A percentile compares a stretch with the other conserved stretches of the same genome.
phyloP scores from a whole-genome alignment of 2,888 invertebrate genomes.

The Coremacera marginata region DNA sequence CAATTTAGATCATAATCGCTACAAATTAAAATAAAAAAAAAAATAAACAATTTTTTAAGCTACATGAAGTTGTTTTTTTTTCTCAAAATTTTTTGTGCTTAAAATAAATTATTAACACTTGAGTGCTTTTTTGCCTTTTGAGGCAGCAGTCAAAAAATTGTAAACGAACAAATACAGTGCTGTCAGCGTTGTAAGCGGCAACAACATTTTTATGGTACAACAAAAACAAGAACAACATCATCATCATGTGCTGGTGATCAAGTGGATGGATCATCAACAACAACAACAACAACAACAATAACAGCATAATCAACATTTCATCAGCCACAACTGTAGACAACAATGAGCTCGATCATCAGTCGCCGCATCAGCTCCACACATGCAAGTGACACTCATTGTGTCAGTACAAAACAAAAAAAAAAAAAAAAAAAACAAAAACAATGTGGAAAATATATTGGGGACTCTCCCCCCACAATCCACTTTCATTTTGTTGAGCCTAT shows the following conservation, averaged over 20 bases:
- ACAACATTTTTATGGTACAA: not conserved
- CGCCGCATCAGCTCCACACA: slow-evolving; percentile 23
- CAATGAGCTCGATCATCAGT: slow-evolving; percentile 24
- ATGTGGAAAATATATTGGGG: slow-evolving; percentile 21
- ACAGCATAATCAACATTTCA: slow-evolving; percentile 5
- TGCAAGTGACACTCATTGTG: slow-evolving; percentile 23
- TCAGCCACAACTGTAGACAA: slow-evolving; percentile 19
- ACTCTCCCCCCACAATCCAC: not conserved
- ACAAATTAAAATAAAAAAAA: slow-evolving; percentile 5
- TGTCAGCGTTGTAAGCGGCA: slow-evolving; percentile 13
- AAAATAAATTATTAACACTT: slow-evolving; percentile 42
- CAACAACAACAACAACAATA: not conserved
- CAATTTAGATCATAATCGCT: slow-evolving; percentile 27
- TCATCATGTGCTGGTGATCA: not conserved
- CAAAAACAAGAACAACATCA: not conserved
- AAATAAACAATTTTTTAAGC: not conserved
- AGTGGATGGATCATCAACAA: not conserved
- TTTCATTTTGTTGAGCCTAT: not conserved
- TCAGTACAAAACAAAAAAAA: not conserved
- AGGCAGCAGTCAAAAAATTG: not conserved
- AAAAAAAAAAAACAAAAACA: not conserved
- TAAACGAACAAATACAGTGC: not conserved
- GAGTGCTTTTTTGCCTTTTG: slow-evolving; percentile 37
- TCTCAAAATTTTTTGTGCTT: not conserved
- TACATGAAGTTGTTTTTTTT: slow-evolving; percentile 6